Conservation (phyloP, 2,113 vertebrate genomes). For the Rhombomys opimus region DNA sequence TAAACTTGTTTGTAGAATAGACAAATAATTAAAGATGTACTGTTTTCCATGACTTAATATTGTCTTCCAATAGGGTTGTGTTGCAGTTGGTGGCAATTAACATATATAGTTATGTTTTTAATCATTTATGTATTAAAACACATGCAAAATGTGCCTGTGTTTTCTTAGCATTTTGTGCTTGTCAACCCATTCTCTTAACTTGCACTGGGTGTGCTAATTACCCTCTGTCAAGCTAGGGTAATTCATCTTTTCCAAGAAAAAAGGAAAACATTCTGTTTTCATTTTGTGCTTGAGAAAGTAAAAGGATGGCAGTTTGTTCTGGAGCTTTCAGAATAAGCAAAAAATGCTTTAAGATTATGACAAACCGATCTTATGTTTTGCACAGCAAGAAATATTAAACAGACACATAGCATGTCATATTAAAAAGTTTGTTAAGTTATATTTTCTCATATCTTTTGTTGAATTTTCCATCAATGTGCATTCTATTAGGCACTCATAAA, state of each 20-base stretch:
- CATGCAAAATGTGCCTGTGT: slow-evolving; percentile 49
- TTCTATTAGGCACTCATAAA: slow-evolving; percentile 63
- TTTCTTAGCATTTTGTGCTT: slow-evolving; percentile 76
- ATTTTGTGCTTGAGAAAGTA: slow-evolving; percentile 72
- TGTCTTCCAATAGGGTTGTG: slow-evolving; percentile 75
- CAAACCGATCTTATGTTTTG: slow-evolving; percentile 75
- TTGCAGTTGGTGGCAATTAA: slow-evolving; percentile 78
- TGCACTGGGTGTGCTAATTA: slow-evolving; percentile 78
- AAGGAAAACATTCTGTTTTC: slow-evolving; percentile 72
- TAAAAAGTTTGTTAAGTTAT: slow-evolving; percentile 59
- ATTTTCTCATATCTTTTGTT: slow-evolving; percentile 59
- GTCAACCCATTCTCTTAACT: slow-evolving; percentile 74
- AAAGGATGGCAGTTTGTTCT: slow-evolving; percentile 69
- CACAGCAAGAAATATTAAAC: slow-evolving; percentile 72
- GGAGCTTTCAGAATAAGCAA: slow-evolving; percentile 63
- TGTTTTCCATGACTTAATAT: slow-evolving; percentile 81
- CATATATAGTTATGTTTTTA: slow-evolving; percentile 79
- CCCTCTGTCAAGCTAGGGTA: slow-evolving; percentile 61
- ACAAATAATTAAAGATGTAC: slow-evolving; percentile 87
- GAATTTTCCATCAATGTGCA: slow-evolving; percentile 56
- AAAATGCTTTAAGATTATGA: slow-evolving; percentile 69
- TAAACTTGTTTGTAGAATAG: slow-evolving; percentile 89
- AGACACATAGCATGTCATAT: slow-evolving; percentile 68
- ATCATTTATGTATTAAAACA: slow-evolving; percentile 73
- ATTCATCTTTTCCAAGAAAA: slow-evolving; percentile 72